Percentiles rank a stretch among this genome's conserved stretches.
phyloP scores from a whole-genome alignment of 1,140 invertebrate genomes.

The Panonychus citri region DNA sequence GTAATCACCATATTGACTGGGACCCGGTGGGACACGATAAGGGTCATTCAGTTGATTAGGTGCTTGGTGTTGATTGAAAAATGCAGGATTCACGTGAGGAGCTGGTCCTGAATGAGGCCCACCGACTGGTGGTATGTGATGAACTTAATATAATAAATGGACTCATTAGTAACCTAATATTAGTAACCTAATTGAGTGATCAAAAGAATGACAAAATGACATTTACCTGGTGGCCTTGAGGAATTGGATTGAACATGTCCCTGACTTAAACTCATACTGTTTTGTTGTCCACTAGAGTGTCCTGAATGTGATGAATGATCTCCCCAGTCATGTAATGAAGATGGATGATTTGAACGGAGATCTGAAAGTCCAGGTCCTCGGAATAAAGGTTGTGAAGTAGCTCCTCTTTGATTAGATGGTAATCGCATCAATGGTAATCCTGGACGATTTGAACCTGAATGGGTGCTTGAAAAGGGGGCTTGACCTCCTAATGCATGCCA shows the following conservation, averaged over 20 bases:
- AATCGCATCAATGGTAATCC: conserved; percentile 1
- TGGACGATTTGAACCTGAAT: background rate
- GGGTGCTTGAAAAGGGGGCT: background rate
- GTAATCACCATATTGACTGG: conserved; percentile 10
- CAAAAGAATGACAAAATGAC: background rate
- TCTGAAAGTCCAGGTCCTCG: conserved; percentile 1
- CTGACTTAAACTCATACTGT: conserved; percentile 1
- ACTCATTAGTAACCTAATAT: background rate
- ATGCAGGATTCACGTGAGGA: conserved; percentile 85
- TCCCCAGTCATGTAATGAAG: background rate
- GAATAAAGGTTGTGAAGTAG: background rate
- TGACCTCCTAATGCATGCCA: background rate
- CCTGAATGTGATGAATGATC: background rate
- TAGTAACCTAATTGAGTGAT: background rate
- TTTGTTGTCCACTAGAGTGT: background rate
- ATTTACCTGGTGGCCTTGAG: background rate
- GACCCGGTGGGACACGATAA: background rate
- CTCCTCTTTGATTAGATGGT: background rate
- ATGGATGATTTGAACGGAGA: background rate
- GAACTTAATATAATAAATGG: conserved; percentile 1
- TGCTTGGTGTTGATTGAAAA: conserved; percentile 43
- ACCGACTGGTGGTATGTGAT: conserved; percentile 12
- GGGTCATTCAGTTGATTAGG: background rate
- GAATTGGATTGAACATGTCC: background rate
- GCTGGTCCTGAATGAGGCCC: conserved; percentile 11